Evolutionary conservation across 1,140 invertebrate genomes (phyloP).

Genomic region (Leptopilina boulardi): DNA sequence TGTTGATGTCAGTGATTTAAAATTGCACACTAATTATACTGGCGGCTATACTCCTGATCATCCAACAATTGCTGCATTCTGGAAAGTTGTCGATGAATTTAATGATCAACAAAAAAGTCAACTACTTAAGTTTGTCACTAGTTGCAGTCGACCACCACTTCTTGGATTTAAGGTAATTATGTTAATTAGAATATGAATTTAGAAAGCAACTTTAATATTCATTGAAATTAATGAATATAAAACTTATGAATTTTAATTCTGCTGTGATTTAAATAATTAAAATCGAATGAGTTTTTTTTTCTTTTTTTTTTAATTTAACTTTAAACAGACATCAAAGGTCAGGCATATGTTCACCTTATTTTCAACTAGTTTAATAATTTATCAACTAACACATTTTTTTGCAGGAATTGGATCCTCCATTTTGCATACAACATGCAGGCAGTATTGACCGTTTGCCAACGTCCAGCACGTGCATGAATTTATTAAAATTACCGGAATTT

Average conservation of each 20-base stretch:
- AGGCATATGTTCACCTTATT: no score
- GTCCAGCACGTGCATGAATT: conserved; percentile 98
- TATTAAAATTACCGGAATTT: conserved; percentile 96
- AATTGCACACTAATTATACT: conserved; percentile 88
- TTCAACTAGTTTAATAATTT: no score
- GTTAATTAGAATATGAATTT: neutral
- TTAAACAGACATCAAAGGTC: no score
- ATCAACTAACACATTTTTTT: conserved; percentile 23
- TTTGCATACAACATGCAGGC: conserved; percentile 95
- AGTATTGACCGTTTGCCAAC: conserved; percentile 92
- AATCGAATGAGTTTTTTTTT: no score
- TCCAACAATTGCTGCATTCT: conserved; percentile 85
- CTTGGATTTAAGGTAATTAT: conserved; percentile 94
- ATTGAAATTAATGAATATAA: neutral
- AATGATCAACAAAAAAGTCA: conserved; percentile 90
- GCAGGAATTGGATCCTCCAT: conserved; percentile 94
- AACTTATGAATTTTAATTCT: neutral
- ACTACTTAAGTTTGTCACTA: conserved; percentile 97
- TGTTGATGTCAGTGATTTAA: conserved; percentile 94
- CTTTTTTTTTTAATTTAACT: no score
- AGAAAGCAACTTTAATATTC: no score
- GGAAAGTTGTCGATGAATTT: conserved; percentile 91
- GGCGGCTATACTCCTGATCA: conserved; percentile 90
- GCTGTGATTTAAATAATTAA: no score
- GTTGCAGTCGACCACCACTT: conserved; percentile 96